Evolutionary conservation across 2,888 invertebrate species (phyloP), one percentile per base, ranked within the genome.

Genomic region (Aethes cnicana): DNA sequence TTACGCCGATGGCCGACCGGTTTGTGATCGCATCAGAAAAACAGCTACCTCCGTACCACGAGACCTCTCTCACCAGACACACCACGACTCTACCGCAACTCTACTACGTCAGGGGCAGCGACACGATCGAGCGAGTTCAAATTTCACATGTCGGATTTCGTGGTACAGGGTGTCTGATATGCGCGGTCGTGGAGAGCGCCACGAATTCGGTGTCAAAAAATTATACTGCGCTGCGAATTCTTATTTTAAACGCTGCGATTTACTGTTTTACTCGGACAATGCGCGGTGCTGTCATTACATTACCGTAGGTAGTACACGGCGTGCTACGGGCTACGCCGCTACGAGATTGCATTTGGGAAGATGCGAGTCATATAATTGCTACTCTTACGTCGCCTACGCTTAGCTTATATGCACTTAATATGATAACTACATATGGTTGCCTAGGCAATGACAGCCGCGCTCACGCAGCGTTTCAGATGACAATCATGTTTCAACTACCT

Each of bases 11-110:
- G 84, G 85, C 74, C 84, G 81, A 87, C 88, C 88, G 88, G 88
- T 87, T 86, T 84, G 72, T 79, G 87, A 86, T 84, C 80, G 70
- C 84, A 84, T 81, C 87, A 87, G 83, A 87, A 86, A 86, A 86
- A 87, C 85, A 82, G 77, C 85, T 80, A 74, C 78, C 77, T 63
- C 69, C 39, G 61, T 78, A 85, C 85, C 79, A 81, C 58, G 77
- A 64, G 9, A 68, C 59, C 32, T 48, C 25, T 32, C 42, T 50
- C 53, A 46, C 25, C 28, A 35, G 11, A 44, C 9, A 43, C 47
- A 52, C 54, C 55, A 57, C 26, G 30, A 14, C 26, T 11, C 5
- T 23, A 11, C 32, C 41, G 39, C 44, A n/a, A n/a, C n/a, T n/a
- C n/a, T n/a, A n/a, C n/a, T n/a, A n/a, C n/a, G n/a, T n/a, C n/a